phyloP scores from a whole-genome alignment of 1,140 invertebrate species.

The Polypedilum vanderplanki region DNA sequence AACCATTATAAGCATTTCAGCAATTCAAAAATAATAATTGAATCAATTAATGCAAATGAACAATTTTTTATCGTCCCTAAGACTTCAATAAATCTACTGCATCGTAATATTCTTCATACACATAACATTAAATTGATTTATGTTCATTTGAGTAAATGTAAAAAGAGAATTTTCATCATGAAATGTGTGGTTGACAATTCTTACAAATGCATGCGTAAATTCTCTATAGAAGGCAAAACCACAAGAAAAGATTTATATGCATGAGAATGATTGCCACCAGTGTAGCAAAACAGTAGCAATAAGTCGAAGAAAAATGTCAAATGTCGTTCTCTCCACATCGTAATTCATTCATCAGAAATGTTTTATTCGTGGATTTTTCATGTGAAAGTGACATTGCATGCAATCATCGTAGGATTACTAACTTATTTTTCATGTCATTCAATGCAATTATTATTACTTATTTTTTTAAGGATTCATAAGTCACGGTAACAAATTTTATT shows the following conservation, averaged over 20 bases:
- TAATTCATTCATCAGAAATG: slow-evolving; percentile 5
- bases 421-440: too few species aligned
- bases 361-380: too few species aligned
- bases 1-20: too few species aligned
- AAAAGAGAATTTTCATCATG: not conserved
- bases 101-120: not conserved
- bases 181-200: not conserved
- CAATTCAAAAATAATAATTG: too few species aligned
- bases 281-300: not conserved
- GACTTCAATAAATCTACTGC: not conserved
- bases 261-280: slow-evolving; percentile 10
- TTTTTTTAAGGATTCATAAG: too few species aligned
- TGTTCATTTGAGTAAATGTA: not conserved
- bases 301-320: not conserved
- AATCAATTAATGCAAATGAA: not conserved
- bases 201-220: not conserved
- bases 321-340: not conserved
- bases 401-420: too few species aligned
- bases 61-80: not conserved
- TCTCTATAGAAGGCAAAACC: not conserved
- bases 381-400: too few species aligned
- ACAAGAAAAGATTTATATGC: not conserved
- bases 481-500: too few species aligned
- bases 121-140: slow-evolving; percentile 19
- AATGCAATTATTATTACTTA: too few species aligned